These are phyloP conservation scores for Blomia tropicalis DNA, from an alignment of 2,888 invertebrate genomes.

Conservation along the genomic window DNA sequence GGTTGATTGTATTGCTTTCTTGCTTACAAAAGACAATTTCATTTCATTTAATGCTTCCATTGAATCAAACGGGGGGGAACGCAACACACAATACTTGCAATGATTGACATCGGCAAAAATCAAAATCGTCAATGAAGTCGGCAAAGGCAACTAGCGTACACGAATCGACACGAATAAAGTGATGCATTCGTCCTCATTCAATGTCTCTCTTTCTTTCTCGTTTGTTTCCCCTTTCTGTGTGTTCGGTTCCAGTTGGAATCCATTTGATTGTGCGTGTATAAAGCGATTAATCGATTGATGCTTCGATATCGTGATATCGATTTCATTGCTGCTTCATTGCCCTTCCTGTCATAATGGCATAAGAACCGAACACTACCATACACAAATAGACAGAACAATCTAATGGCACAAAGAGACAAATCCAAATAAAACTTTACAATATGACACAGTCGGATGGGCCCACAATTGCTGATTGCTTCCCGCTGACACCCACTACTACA, in stretches of 20 bases:
- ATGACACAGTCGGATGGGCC: slow-evolving; percentile 6
- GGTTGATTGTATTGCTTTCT: no score
- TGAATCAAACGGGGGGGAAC: no score
- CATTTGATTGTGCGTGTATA: slow-evolving; percentile 14
- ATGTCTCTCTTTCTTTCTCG: no score
- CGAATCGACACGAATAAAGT: not conserved
- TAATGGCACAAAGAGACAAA: not conserved
- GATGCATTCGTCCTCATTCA: no score
- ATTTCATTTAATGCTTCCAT: slow-evolving; percentile 9
- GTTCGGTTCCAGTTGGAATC: slow-evolving; percentile 9
- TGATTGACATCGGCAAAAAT: slow-evolving; percentile 10
- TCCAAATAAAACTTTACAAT: slow-evolving; percentile 13
- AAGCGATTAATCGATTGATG: slow-evolving; percentile 15
- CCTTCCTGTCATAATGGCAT: slow-evolving; percentile 11
- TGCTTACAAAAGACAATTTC: slow-evolving; percentile 10
- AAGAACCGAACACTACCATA: not conserved
- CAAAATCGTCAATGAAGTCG: slow-evolving; percentile 12
- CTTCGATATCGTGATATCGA: slow-evolving; percentile 14
- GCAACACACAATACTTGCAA: not conserved
- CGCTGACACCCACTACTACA: no score
- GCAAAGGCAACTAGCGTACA: not conserved
- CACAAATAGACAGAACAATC: not conserved
- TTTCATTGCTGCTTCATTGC: not conserved
- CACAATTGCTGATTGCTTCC: no score
- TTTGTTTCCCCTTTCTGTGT: no score